Evolutionary conservation across 2,113 vertebrate species (phyloP).

Genomic region (Heloderma charlesbogerti): DNA sequence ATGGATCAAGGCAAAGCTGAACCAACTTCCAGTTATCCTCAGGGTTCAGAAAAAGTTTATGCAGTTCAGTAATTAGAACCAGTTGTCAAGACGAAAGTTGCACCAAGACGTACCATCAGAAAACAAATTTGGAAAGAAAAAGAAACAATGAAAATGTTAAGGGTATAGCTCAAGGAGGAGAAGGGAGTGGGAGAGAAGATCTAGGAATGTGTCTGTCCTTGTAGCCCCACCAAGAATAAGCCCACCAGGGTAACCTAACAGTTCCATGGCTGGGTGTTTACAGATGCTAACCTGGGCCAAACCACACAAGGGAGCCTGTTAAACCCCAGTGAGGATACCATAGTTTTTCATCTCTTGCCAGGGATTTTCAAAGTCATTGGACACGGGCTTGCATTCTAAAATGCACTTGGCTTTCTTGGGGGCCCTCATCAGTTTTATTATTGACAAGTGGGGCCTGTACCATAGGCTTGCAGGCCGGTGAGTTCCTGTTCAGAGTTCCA

Average conservation of each 20-base stretch:
- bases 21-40: slow-evolving; percentile 1
- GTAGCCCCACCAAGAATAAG: not conserved
- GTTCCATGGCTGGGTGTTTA: not conserved
- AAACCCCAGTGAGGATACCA: not conserved
- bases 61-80: slow-evolving; percentile 17
- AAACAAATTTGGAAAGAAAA: not conserved
- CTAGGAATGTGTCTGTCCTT: not conserved
- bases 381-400: not conserved
- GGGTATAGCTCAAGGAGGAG: too few species aligned
- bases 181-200: too few species aligned
- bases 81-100: not conserved
- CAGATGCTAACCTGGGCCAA: not conserved
- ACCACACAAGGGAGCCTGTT: not conserved
- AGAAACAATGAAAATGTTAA: not conserved
- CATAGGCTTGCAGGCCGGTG: not conserved
- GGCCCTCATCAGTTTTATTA: not conserved
- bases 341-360: not conserved
- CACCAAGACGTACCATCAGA: not conserved
- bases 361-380: not conserved
- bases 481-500: not conserved
- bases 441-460: not conserved
- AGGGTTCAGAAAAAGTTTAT: slow-evolving; percentile 12
- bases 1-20: not conserved
- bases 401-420: not conserved
- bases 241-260: not conserved